Percentiles rank a stretch among this genome's conserved stretches.
Conservation (phyloP, 2,888 invertebrate genomes). For the Itoplectis maculator region DNA sequence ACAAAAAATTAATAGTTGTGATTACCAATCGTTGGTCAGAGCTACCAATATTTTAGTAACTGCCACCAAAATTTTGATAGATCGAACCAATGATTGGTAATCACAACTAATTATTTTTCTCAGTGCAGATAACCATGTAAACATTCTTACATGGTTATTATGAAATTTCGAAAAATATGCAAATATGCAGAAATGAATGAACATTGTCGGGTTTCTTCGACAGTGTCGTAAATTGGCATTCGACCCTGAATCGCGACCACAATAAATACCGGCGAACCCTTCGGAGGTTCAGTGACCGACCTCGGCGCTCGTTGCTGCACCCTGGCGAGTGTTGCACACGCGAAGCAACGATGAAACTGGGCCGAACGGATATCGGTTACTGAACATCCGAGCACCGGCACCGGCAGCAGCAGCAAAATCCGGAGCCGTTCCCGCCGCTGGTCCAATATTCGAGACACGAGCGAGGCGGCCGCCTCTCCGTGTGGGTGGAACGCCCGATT, state of each 20-base stretch:
- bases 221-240: background rate
- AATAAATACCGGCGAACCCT: background rate
- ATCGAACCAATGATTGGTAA: no score
- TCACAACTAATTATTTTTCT: no score
- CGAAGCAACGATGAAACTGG: slow-evolving; percentile 57
- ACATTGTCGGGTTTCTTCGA: background rate
- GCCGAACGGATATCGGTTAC: slow-evolving; percentile 63
- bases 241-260: background rate
- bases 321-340: slow-evolving; percentile 5
- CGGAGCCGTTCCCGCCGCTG: slow-evolving; percentile 27
- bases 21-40: no score
- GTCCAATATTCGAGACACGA: slow-evolving; percentile 67
- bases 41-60: no score
- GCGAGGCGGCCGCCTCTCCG: slow-evolving; percentile 35
- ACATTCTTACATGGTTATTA: no score
- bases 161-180: no score
- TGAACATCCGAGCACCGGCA: background rate
- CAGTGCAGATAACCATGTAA: no score
- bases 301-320: background rate
- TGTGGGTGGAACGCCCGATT: slow-evolving; percentile 57
- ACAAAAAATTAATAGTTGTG: no score
- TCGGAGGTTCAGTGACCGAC: slow-evolving; percentile 8
- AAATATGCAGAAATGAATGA: no score
- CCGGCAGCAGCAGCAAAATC: slow-evolving; percentile 8
- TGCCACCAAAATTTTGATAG: no score